Percentiles rank a stretch among this genome's conserved stretches.
Conservation (phyloP, 2,113 vertebrate species). For the Anolis sagrei region DNA sequence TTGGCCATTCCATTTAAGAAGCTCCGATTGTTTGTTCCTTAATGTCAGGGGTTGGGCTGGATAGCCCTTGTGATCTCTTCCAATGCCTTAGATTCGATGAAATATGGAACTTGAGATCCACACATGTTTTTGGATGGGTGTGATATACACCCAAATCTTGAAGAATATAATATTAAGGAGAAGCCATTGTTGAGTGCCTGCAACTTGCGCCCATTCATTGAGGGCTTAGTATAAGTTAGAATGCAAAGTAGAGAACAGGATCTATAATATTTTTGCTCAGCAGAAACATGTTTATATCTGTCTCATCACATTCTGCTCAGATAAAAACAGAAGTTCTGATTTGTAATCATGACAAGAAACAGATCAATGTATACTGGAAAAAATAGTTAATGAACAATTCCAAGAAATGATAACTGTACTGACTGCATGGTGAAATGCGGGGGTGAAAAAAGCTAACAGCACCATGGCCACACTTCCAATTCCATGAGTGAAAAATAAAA, state of each 20-base stretch:
- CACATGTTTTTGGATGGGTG: too few species aligned
- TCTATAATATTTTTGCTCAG: neutral
- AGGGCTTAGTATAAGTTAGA: neutral
- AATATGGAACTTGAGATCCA: too few species aligned
- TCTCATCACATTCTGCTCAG: neutral
- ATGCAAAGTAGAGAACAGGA: neutral
- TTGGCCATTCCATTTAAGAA: too few species aligned
- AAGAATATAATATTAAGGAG: too few species aligned
- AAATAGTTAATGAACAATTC: slow-evolving; percentile 4
- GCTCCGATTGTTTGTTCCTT: too few species aligned
- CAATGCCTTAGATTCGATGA: too few species aligned
- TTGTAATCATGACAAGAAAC: slow-evolving; percentile 40
- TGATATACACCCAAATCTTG: too few species aligned
- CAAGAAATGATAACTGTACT: slow-evolving; percentile 35
- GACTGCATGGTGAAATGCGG: neutral
- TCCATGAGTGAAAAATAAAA: slow-evolving; percentile 10
- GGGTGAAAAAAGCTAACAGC: slow-evolving; percentile 25
- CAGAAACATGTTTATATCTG: neutral
- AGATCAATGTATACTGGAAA: slow-evolving; percentile 28
- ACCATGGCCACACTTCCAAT: neutral
- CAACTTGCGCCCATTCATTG: neutral
- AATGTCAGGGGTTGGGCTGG: too few species aligned
- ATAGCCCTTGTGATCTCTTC: too few species aligned
- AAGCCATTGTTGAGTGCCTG: neutral
- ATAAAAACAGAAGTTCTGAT: slow-evolving; percentile 33